Base-by-base conservation (phyloP, 1,140 invertebrate species). In the Ptiloglossa arizonensis region DNA sequence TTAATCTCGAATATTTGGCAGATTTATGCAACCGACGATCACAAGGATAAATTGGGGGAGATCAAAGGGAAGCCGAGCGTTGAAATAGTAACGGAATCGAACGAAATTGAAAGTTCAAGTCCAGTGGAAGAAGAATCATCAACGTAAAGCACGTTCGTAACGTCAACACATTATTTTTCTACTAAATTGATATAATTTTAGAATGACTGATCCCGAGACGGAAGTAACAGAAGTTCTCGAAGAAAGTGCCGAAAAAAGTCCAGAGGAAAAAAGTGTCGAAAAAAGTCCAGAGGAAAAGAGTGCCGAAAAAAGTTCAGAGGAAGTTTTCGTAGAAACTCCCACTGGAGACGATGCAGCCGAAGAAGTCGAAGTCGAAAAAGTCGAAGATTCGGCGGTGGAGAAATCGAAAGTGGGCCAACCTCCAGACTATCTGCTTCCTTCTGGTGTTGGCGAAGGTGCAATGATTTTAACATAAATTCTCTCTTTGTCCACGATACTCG, bases 361-460 rank as follows among this genome's bases (percentile, higher is more conserved):
- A 9, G 27, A 64, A 17, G n/a, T 11, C 22, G 22, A 24, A 8
- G n/a, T 15, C 17, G 22, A 24, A 1, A 4, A 2, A 44, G 22
- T 15, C 11, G 41, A 48, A 2, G 5, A 50, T 2, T 15, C 17
- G 41, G 2, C 15, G 27, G 11, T 41, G 15, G 22, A 22, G 3
- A 24, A 32, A 3, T 29, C 5, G 2, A 41, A 57, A n/a, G 38
- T n/a, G 44, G 54, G 62, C 27, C 15, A 73, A 24, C 68, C 83
- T 19, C 74, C 82, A 3, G 5, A 24, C 0, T 67, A 80, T 76
- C 72, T 73, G 13, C 27, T 86, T 13, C 83, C 86, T 29, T 32
- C 68, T 11, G 78, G 68, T 8, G 11, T 81, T n/a, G 87, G 77
- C 9, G 56, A 83, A 81, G 87, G 87, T 88, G 67, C 38, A 48